Conservation (phyloP, 2,113 vertebrate species). For the Rhinogobius similis region DNA sequence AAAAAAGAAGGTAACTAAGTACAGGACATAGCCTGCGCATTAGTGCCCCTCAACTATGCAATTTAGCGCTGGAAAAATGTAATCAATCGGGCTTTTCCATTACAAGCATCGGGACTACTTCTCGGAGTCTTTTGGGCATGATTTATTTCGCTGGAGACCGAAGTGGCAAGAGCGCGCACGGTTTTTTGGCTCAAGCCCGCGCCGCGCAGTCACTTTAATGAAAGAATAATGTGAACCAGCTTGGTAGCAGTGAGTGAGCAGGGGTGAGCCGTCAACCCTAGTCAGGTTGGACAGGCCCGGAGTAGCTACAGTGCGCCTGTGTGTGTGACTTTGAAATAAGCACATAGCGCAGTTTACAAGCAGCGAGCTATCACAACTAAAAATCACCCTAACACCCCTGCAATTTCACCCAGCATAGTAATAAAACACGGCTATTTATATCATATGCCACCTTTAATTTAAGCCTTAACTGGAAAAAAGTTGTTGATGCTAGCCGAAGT, state of each 20-base stretch:
- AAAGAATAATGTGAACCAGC: conserved; percentile 71
- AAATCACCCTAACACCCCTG: conserved; percentile 34
- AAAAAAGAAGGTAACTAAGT: conserved; percentile 39
- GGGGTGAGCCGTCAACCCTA: conserved; percentile 23
- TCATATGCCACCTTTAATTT: conserved; percentile 7
- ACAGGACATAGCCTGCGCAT: conserved; percentile 32
- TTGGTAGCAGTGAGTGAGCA: conserved; percentile 39
- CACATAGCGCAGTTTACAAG: not conserved
- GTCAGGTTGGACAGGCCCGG: conserved; percentile 11
- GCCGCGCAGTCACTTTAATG: conserved; percentile 65
- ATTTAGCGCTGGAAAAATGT: conserved; percentile 53
- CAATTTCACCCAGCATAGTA: conserved; percentile 15
- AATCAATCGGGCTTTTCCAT: conserved; percentile 71
- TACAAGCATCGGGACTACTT: conserved; percentile 45
- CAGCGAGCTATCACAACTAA: conserved; percentile 21
- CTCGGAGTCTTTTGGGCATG: conserved; percentile 17
- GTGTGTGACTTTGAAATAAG: not conserved
- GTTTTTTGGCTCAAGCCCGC: conserved; percentile 38
- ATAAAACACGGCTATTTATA: conserved; percentile 41
- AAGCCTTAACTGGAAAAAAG: not conserved
- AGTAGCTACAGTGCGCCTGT: not conserved
- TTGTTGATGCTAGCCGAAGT: not conserved
- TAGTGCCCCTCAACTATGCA: conserved; percentile 31
- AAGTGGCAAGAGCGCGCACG: conserved; percentile 46
- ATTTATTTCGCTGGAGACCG: conserved; percentile 61